phyloP scores from a whole-genome alignment of 2,888 invertebrate genomes.

The Oscheius sp. region DNA sequence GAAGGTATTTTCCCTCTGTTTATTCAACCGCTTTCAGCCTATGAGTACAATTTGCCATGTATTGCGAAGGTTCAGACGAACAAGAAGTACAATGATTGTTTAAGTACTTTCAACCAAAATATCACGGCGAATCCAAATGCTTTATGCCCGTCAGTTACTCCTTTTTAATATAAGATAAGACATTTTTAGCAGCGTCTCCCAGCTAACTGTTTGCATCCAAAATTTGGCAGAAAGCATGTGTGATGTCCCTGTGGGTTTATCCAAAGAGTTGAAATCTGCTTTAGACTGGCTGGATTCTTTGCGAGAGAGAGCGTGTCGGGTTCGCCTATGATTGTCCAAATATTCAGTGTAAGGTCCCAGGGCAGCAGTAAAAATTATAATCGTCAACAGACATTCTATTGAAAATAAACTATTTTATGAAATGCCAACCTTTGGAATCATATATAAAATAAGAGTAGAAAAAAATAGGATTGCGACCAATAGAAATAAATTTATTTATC shows the following conservation, averaged over 20 bases:
- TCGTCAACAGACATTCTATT: no score
- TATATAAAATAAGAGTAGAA: no score
- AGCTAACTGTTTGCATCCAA: slow-evolving; percentile 6
- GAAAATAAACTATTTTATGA: no score
- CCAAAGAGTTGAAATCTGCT: slow-evolving; percentile 2
- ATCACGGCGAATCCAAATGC: slow-evolving; percentile 43
- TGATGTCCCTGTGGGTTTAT: neutral
- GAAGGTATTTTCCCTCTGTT: slow-evolving; percentile 43
- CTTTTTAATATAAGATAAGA: neutral
- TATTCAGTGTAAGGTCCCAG: slow-evolving; percentile 33
- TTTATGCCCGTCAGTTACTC: slow-evolving; percentile 34
- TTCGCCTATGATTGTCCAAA: slow-evolving; percentile 50
- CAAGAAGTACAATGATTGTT: slow-evolving; percentile 39
- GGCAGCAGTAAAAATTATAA: neutral
- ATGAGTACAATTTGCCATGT: slow-evolving; percentile 37
- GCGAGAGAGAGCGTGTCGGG: slow-evolving; percentile 51
- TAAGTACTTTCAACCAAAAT: slow-evolving; percentile 42
- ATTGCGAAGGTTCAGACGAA: slow-evolving; percentile 40
- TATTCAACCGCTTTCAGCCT: no score
- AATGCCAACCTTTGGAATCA: no score
- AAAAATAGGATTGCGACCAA: no score
- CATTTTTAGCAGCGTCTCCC: slow-evolving; percentile 1
- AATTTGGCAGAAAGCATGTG: neutral
- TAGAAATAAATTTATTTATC: no score
- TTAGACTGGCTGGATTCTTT: slow-evolving; percentile 51